Conservation (phyloP, 2,888 invertebrate species). For the Nymphalis polychloros region DNA sequence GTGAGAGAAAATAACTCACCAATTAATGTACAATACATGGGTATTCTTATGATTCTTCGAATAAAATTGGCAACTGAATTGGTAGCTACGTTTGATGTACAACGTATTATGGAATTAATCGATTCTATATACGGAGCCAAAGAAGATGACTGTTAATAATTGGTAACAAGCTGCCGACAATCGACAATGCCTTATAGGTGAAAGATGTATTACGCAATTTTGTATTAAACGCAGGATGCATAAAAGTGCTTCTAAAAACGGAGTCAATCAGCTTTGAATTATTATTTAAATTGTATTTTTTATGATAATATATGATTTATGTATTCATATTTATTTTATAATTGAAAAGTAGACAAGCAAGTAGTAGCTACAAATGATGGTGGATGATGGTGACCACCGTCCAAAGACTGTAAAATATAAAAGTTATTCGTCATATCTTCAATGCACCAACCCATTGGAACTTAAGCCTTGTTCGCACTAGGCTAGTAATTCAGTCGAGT, state of each 20-base stretch:
- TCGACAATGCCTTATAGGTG: constrained; percentile 44
- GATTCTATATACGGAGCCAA: constrained; percentile 57
- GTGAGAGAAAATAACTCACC: neutral
- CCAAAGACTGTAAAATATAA: no score
- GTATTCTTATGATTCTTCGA: neutral
- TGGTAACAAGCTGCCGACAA: constrained; percentile 57
- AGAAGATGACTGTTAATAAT: constrained; percentile 55
- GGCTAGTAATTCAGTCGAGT: no score
- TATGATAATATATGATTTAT: no score
- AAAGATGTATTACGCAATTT: constrained; percentile 22
- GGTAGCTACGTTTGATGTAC: constrained; percentile 3
- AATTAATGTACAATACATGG: neutral
- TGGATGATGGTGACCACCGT: no score
- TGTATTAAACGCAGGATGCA: neutral
- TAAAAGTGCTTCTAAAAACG: neutral
- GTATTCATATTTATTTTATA: no score
- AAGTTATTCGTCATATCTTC: no score
- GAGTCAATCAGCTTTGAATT: no score
- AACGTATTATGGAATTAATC: constrained; percentile 66
- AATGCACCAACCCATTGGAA: no score
- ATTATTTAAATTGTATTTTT: no score
- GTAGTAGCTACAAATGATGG: no score
- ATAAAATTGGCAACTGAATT: constrained; percentile 10
- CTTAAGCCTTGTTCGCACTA: no score
- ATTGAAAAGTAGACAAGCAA: no score